phyloP scores from a whole-genome alignment of 2,888 invertebrate species.

The Metopia argyrocephala region DNA sequence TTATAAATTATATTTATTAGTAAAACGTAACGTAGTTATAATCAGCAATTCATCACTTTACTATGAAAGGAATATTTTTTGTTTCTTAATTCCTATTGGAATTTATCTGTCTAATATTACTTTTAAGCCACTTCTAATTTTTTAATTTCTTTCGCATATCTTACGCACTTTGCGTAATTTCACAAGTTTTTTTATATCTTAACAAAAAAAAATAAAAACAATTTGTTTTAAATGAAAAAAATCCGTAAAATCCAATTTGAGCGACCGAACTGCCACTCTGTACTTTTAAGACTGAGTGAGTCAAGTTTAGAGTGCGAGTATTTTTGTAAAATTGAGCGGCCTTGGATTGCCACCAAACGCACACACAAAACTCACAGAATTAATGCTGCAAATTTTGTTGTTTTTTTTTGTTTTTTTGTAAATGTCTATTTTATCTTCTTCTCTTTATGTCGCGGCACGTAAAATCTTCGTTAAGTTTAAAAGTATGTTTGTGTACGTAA shows the following conservation, averaged over 20 bases:
- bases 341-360: slow-evolving; percentile 33
- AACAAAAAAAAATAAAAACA: slow-evolving; percentile 17
- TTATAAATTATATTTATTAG: not conserved
- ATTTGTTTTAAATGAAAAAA: slow-evolving; percentile 23
- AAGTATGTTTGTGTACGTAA: not conserved
- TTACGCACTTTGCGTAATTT: not conserved
- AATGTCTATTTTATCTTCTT: slow-evolving; percentile 43
- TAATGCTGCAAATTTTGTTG: slow-evolving; percentile 45
- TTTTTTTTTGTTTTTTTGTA: slow-evolving; percentile 19
- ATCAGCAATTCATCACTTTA: slow-evolving; percentile 1
- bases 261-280: slow-evolving; percentile 71
- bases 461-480: slow-evolving; percentile 61
- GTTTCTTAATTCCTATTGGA: slow-evolving; percentile 19
- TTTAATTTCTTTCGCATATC: not conserved
- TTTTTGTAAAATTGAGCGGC: slow-evolving; percentile 63
- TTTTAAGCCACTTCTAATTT: not conserved
- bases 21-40: no score
- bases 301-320: slow-evolving; percentile 53
- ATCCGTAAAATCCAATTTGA: slow-evolving; percentile 58
- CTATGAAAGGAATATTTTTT: not conserved
- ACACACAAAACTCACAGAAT: slow-evolving; percentile 48
- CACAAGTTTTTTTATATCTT: slow-evolving; percentile 1
- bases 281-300: slow-evolving; percentile 71
- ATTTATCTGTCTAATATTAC: not conserved
- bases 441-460: slow-evolving; percentile 60